A percentile compares a stretch with the other conserved stretches of the same genome.
Conservation (phyloP, 2,797 vertebrate species). For the Hyperoplus lanceolatus region DNA sequence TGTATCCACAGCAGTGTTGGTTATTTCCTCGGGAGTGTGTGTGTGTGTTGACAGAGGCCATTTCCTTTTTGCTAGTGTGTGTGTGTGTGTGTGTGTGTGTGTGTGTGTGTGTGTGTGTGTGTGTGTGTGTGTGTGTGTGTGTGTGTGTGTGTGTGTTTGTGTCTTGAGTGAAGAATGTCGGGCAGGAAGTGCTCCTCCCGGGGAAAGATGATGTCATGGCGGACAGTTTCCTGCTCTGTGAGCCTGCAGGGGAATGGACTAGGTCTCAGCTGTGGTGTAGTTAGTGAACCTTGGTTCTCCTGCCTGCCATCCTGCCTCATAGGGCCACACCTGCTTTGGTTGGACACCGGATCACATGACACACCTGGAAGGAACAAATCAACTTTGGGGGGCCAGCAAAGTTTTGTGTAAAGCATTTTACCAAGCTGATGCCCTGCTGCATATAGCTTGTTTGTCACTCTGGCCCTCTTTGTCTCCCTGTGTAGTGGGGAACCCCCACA, state of each 20-base stretch:
- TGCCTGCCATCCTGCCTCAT: neutral
- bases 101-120: conserved; percentile 77
- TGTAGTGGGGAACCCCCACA: conserved; percentile 72
- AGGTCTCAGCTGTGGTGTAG: conserved; percentile 57
- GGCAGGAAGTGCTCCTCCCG: conserved; percentile 86
- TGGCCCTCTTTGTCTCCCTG: conserved; percentile 35
- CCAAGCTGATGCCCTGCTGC: conserved; percentile 22
- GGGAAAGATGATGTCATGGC: conserved; percentile 83
- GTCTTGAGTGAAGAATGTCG: conserved; percentile 85
- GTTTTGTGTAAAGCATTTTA: conserved; percentile 27
- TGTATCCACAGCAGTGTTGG: conserved; percentile 68
- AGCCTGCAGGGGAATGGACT: conserved; percentile 44
- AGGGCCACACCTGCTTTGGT: conserved; percentile 25
- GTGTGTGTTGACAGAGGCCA: conserved; percentile 82
- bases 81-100: conserved; percentile 78
- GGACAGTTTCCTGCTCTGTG: conserved; percentile 79
- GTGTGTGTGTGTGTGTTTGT: conserved; percentile 67
- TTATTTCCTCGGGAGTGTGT: conserved; percentile 75
- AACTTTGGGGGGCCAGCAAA: neutral
- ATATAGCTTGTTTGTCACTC: conserved; percentile 48
- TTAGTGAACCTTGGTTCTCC: conserved; percentile 51
- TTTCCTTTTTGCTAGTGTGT: conserved; percentile 76
- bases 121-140: conserved; percentile 12
- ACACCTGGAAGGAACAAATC: neutral
- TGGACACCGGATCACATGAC: neutral